These are phyloP conservation scores for Ellobius talpinus DNA, from an alignment of 2,113 vertebrate species.

Conservation along the genomic window DNA sequence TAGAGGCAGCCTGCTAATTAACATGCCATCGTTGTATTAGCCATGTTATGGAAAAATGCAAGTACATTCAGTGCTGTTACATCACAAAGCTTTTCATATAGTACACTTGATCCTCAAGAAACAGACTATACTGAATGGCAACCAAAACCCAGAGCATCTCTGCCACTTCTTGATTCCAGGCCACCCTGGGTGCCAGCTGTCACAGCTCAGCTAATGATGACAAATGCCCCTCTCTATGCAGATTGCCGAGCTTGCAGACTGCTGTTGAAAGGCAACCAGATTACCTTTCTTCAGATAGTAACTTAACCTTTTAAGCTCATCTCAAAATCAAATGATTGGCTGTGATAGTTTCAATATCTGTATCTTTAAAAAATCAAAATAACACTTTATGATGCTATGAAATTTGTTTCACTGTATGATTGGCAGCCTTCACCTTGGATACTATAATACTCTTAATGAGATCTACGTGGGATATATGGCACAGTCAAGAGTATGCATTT, in stretches of 20 bases:
- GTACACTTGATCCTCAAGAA: conserved; percentile 82
- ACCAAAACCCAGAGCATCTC: conserved; percentile 85
- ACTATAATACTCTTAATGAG: conserved; percentile 62
- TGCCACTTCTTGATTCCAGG: conserved; percentile 96
- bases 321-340: conserved; percentile 87
- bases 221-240: conserved; percentile 99
- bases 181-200: conserved; percentile 98
- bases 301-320: conserved; percentile 90
- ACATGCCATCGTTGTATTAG: conserved; percentile 68
- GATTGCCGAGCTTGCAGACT: conserved; percentile 93
- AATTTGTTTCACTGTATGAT: not conserved
- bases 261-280: conserved; percentile 88
- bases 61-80: conserved; percentile 77
- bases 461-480: not conserved
- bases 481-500: not conserved
- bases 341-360: conserved; percentile 83
- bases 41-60: conserved; percentile 71
- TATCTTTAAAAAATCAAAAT: conserved; percentile 75
- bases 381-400: conserved; percentile 63
- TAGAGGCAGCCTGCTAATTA: conserved; percentile 84
- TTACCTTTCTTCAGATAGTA: conserved; percentile 90
- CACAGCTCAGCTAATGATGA: conserved; percentile 99
- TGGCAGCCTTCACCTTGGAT: conserved; percentile 44
- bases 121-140: conserved; percentile 79
- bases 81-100: conserved; percentile 79